A percentile compares a stretch with the other conserved stretches of the same genome.
Evolutionary conservation across 2,113 vertebrate species (phyloP).

Genomic region (Clupea harengus): DNA sequence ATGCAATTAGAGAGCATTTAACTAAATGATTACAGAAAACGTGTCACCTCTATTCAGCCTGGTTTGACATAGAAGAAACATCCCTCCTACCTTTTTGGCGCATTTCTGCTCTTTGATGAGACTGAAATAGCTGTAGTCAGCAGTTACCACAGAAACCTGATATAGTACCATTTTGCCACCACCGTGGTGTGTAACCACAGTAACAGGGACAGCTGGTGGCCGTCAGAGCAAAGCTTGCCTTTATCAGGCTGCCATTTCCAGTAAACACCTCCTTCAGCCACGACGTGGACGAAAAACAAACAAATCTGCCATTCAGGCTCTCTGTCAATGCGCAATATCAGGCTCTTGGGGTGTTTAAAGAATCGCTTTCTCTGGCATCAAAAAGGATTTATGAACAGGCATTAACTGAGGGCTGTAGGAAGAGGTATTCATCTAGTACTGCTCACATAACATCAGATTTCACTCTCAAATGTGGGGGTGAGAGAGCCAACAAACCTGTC

Average conservation of each 20-base stretch:
- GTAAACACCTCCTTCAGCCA: constrained; percentile 42
- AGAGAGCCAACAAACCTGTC: background rate
- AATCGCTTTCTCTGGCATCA: background rate
- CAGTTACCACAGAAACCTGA: background rate
- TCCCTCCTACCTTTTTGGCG: constrained; percentile 29
- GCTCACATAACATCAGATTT: background rate
- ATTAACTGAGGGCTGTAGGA: background rate
- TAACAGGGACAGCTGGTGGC: constrained; percentile 74
- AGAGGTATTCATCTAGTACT: background rate
- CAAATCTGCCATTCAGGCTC: constrained; percentile 43
- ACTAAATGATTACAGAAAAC: background rate
- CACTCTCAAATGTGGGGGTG: background rate
- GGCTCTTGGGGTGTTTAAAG: too few species aligned
- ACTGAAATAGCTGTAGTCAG: constrained; percentile 12
- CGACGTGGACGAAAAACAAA: constrained; percentile 15
- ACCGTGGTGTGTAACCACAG: constrained; percentile 64
- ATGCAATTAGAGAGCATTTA: too few species aligned
- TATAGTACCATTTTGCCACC: background rate
- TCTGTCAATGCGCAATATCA: background rate
- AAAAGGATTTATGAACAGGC: background rate
- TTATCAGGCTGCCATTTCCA: constrained; percentile 57
- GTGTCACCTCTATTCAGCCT: background rate
- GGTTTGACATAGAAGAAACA: background rate
- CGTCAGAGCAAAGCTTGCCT: constrained; percentile 56
- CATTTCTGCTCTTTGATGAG: constrained; percentile 44